Conservation (phyloP, 2,113 vertebrate species). For the Pao palembangensis region DNA sequence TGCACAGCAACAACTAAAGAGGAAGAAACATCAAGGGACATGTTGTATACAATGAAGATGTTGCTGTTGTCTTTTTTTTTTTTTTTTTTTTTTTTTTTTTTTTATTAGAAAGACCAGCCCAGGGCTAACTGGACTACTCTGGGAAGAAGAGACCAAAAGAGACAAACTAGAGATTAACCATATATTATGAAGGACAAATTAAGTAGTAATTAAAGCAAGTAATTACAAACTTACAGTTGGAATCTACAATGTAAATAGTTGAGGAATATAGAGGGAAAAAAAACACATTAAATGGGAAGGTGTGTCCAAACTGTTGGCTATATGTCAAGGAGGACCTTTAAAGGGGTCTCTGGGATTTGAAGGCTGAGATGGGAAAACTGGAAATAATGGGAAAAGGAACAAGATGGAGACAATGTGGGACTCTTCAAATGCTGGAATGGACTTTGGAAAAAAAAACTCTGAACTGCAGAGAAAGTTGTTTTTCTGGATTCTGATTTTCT, state of each 20-base stretch:
- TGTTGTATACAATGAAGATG: constrained; percentile 49
- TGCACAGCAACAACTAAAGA: constrained; percentile 46
- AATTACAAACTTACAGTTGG: neutral
- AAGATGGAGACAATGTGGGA: constrained; percentile 31
- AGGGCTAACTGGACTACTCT: constrained; percentile 3
- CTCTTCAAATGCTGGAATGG: constrained; percentile 18
- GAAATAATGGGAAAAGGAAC: constrained; percentile 12
- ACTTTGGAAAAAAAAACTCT: constrained; percentile 10
- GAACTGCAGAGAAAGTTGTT: neutral
- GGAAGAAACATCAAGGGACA: constrained; percentile 33
- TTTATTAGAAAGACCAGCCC: constrained; percentile 17
- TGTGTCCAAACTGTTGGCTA: too few species aligned
- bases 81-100: constrained; percentile 25
- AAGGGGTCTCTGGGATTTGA: constrained; percentile 36
- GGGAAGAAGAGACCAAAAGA: constrained; percentile 9
- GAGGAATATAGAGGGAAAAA: neutral
- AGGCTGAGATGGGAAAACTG: neutral
- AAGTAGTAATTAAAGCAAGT: too few species aligned
- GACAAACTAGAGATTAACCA: constrained; percentile 18
- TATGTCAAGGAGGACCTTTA: constrained; percentile 21
- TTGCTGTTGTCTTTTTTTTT: constrained; percentile 5
- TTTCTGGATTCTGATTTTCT: too few species aligned
- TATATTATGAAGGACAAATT: constrained; percentile 10
- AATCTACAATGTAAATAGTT: neutral
- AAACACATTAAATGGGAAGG: too few species aligned